These are phyloP conservation scores for Dasysyrphus albostriatus DNA, from an alignment of 2,888 invertebrate genomes.

Conservation along the genomic window DNA sequence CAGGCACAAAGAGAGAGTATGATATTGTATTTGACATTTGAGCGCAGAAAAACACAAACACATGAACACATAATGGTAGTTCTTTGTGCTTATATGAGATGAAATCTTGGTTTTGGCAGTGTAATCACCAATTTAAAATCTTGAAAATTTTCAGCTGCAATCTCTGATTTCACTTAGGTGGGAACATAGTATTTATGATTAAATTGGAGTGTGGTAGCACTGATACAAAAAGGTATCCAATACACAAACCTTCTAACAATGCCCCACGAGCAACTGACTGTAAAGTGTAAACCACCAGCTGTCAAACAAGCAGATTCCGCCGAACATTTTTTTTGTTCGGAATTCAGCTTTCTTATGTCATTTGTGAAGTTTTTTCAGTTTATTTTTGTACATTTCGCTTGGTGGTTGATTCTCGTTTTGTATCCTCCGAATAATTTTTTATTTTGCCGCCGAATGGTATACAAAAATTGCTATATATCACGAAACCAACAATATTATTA, in stretches of 20 bases:
- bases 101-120: too few species aligned
- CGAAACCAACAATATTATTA: not conserved
- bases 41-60: too few species aligned
- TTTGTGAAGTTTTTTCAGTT: slow-evolving; percentile 68
- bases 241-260: slow-evolving; percentile 24
- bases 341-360: slow-evolving; percentile 53
- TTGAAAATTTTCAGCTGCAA: too few species aligned
- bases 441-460: slow-evolving; percentile 65
- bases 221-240: not conserved
- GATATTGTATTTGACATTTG: too few species aligned
- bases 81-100: too few species aligned
- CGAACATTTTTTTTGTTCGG: not conserved
- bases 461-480: slow-evolving; percentile 18
- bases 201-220: not conserved
- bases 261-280: slow-evolving; percentile 2
- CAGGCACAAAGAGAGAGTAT: too few species aligned
- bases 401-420: slow-evolving; percentile 52
- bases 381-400: slow-evolving; percentile 67
- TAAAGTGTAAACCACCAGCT: slow-evolving; percentile 5
- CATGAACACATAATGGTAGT: too few species aligned
- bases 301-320: slow-evolving; percentile 4
- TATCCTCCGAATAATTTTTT: slow-evolving; percentile 39
- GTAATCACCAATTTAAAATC: too few species aligned
- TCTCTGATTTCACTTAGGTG: too few species aligned
- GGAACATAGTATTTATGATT: too few species aligned